phyloP scores from a whole-genome alignment of 2,888 invertebrate species.

The Polyommatus icarus region DNA sequence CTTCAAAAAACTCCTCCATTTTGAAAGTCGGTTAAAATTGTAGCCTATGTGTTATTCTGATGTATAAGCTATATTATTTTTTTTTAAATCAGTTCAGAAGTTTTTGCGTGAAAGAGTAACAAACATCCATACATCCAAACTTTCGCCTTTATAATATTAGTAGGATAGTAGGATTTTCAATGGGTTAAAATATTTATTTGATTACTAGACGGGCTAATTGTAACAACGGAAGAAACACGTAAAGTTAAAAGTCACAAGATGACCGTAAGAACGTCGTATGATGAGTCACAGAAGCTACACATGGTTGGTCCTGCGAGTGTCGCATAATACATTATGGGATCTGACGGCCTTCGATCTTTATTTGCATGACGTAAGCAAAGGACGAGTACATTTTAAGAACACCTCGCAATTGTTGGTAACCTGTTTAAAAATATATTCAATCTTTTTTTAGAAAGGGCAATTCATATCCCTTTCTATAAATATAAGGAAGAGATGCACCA shows the following conservation, averaged over 20 bases:
- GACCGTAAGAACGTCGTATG: not conserved
- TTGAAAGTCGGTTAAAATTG: no score
- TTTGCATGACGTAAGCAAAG: not conserved
- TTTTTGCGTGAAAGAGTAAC: no score
- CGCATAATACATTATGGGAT: not conserved
- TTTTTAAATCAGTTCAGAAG: no score
- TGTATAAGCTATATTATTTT: no score
- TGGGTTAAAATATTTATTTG: not conserved
- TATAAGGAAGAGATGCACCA: slow-evolving; percentile 5
- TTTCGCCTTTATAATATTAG: no score
- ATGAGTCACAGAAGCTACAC: not conserved
- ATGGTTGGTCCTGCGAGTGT: not conserved
- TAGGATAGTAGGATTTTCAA: no score
- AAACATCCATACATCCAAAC: no score
- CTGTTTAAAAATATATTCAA: not conserved
- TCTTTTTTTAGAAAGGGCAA: not conserved
- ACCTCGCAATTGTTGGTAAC: not conserved
- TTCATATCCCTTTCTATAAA: slow-evolving; percentile 3
- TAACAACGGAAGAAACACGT: not conserved
- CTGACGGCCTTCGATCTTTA: not conserved
- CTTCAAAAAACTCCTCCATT: no score
- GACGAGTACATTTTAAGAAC: not conserved
- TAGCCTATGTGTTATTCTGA: no score
- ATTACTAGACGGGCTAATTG: not conserved
- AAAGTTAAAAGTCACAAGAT: not conserved